Evolutionary conservation across 2,113 vertebrate genomes (phyloP), one percentile per base, ranked within the genome.

Genomic region (Calyptomena viridis): DNA sequence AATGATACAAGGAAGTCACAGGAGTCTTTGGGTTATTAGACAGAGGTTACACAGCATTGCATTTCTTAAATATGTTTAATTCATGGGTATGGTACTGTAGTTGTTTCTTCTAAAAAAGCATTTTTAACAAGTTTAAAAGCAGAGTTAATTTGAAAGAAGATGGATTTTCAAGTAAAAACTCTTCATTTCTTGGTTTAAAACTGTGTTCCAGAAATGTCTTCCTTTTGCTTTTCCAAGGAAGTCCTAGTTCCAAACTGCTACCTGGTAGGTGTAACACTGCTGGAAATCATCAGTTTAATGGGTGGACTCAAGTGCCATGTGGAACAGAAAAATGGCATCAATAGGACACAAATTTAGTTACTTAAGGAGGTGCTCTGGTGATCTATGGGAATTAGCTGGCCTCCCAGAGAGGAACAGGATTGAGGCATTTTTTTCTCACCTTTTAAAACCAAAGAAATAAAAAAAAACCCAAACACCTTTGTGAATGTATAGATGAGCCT

Each of bases 401-500:
- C 77, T 17, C 75, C 49, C 2, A 0, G 6, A 49, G n/a, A 83
- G 19, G 20, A 74, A 14, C 16, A n/a, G 37, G 6, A 13, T 28
- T 50, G 56, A 17, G 17, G 9, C 74, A 2, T 6, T 31, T 80
- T 53, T 55, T 6, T 7, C 17, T 8, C 27, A 25, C 4, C 31
- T 60, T 25, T 44, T 79, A 33, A 69, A 72, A 69, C 24, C 9
- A 16, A 35, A 75, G 8, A 9, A 39, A 35, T 33, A 50, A 55
- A 37, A n/a, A 39, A 50, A 56, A 40, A 12, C 1, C 10, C 9
- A 39, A 9, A 3, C 31, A 59, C 15, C 25, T 89, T 71, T 82
- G 12, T 52, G 18, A 46, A 14, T 3, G 1, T 12, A 1, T 0
- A 37, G 35, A 2, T 2, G n/a, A 44, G 72, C 53, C 85, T 3